Percentiles rank a stretch among this genome's conserved stretches.
Conservation (phyloP, 1,140 invertebrate genomes). For the Drosophila kanapiae region DNA sequence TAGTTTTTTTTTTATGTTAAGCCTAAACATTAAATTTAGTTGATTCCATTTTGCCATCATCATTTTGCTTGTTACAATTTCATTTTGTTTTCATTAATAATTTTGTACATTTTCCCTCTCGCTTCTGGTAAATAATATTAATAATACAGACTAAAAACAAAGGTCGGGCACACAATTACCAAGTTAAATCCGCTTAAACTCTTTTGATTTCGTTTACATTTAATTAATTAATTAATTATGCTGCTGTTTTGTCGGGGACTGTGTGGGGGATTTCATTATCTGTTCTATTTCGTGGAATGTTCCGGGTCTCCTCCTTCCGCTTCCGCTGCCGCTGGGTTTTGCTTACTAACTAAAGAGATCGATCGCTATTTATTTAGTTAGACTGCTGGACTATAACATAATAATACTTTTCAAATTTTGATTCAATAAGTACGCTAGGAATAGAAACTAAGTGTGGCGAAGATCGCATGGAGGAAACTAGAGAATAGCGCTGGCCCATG, state of each 20-base stretch:
- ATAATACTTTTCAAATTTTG: slow-evolving; percentile 71
- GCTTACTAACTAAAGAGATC: slow-evolving; percentile 79
- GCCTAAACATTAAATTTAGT: slow-evolving; percentile 84
- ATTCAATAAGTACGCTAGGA: slow-evolving; percentile 57
- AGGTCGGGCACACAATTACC: slow-evolving; percentile 75
- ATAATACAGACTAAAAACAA: slow-evolving; percentile 42
- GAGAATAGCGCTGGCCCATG: slow-evolving; percentile 26
- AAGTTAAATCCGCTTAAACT: slow-evolving; percentile 46
- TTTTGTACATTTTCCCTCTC: slow-evolving; percentile 60
- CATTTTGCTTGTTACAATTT: not conserved
- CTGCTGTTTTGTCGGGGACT: slow-evolving; percentile 13
- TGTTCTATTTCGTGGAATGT: slow-evolving; percentile 64
- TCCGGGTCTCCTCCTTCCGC: slow-evolving; percentile 50
- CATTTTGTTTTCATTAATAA: slow-evolving; percentile 23
- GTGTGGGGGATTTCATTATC: slow-evolving; percentile 14
- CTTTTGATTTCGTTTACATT: slow-evolving; percentile 37
- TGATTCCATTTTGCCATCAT: slow-evolving; percentile 60
- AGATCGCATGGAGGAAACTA: slow-evolving; percentile 56
- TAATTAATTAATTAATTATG: slow-evolving; percentile 48
- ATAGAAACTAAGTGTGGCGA: slow-evolving; percentile 62
- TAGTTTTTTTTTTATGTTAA: slow-evolving; percentile 49
- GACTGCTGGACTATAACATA: slow-evolving; percentile 78
- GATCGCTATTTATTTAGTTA: slow-evolving; percentile 78
- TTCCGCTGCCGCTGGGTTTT: slow-evolving; percentile 29
- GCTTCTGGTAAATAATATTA: slow-evolving; percentile 51